phyloP scores from a whole-genome alignment of 1,140 invertebrate species.

The Thaumatotibia leucotreta region DNA sequence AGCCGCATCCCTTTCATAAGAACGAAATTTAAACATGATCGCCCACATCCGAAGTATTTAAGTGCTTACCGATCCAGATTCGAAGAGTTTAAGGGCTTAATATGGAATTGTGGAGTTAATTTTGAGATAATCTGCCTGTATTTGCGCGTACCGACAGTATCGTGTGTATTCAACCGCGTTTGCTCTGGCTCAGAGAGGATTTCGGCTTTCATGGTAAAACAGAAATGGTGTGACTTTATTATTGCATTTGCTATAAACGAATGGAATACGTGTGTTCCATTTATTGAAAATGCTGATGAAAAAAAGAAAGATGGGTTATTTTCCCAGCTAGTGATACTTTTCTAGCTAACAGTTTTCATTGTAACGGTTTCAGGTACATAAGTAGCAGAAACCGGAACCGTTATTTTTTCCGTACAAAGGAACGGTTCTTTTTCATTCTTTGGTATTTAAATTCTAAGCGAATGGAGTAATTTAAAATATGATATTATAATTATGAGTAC shows the following conservation, averaged over 20 bases:
- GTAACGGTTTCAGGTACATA: no score
- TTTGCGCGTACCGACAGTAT: neutral
- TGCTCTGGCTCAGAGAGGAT: neutral
- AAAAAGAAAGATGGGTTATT: no score
- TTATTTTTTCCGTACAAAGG: no score
- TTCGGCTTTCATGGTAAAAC: neutral
- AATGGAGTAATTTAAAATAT: no score
- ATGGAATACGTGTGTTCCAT: neutral
- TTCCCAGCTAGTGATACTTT: no score
- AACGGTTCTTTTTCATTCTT: no score
- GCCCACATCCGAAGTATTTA: neutral
- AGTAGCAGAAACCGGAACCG: no score
- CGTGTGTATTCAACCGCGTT: constrained; percentile 13
- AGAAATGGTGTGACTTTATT: neutral
- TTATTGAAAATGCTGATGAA: no score
- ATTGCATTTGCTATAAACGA: neutral
- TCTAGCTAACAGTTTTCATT: no score
- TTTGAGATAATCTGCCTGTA: constrained; percentile 22
- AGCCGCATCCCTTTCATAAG: neutral
- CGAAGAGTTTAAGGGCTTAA: constrained; percentile 20
- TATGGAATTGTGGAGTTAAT: constrained; percentile 37
- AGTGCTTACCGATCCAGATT: constrained; percentile 17
- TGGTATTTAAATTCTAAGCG: no score
- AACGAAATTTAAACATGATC: neutral
- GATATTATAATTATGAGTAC: no score